Evolutionary conservation across 2,888 invertebrate genomes (phyloP), one percentile per base, ranked within the genome.

Genomic region (Cephus runcator): DNA sequence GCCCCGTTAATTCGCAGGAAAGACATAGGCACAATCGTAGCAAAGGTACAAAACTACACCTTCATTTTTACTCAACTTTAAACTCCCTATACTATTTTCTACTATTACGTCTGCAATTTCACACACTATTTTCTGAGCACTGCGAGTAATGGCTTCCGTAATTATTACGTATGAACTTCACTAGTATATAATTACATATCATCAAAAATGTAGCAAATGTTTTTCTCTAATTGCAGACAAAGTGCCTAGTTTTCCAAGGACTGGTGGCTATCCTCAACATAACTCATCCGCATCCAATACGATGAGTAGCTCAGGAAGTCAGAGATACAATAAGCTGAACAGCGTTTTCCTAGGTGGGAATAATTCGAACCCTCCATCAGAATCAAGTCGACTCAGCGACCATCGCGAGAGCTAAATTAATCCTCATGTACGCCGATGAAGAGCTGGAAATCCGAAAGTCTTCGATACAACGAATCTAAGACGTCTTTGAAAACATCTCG

Each of bases 251-350:
- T 91, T 91, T 79, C 83, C 90, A 74, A 88, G 90, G 83, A 87
- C 87, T 34, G 87, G 83, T 74, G 88, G 85, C 56, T 90, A 91
- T 77, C 86, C 88, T 35, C 90, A 90, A 82, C 91, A 91, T 82
- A 91, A 88, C 81, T 90, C 90, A 34, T 90, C 91, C 75, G 87
- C 88, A 30, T 90, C 91, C 73, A 91, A 91, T 79, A 91, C 91
- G 36, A 89, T 91, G 87, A 89, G 90, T 81, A 91, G 90, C 81
- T 90, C 91, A 23, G 88, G 89, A 75, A 91, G 90, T 79, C 91
- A 91, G 81, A 87, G 90, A 84, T 91, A 91, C 84, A 91, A 91
- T 81, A 91, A 91, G 79, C 84, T 90, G 79, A 91, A 89, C 84
- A 90, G 88, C 76, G 85, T 90, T 74, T 90, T 91, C 78, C 83